Evolutionary conservation across 2,797 vertebrate genomes (phyloP).

Genomic region (Onychomys torridus): DNA sequence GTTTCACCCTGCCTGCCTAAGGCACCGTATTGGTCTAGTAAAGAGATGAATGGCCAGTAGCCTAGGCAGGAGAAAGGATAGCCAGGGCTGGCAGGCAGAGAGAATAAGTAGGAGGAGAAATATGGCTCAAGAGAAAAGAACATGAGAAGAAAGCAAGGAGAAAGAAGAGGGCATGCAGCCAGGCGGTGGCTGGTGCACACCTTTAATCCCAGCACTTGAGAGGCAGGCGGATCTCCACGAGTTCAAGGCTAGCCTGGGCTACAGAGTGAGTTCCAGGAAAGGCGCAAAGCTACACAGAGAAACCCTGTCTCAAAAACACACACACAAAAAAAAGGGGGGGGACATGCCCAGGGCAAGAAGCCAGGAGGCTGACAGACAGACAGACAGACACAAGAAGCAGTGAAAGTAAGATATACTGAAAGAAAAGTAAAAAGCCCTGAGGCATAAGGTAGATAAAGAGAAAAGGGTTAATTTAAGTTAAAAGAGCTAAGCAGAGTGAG

Average conservation of each 20-base stretch:
- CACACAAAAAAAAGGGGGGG: neutral
- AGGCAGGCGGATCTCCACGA: too few relatives aligned
- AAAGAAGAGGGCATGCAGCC: neutral
- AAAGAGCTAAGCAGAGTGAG: neutral
- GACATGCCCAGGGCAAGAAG: neutral
- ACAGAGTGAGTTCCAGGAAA: too few relatives aligned
- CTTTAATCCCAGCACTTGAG: too few relatives aligned
- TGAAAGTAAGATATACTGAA: neutral
- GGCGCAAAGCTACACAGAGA: too few relatives aligned
- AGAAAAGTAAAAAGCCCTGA: neutral
- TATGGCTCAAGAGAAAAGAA: neutral
- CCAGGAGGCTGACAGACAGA: neutral
- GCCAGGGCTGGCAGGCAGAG: neutral
- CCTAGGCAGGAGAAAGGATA: neutral
- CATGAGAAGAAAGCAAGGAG: neutral
- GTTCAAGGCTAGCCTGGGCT: too few relatives aligned
- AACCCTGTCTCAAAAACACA: too few relatives aligned
- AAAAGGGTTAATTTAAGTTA: neutral
- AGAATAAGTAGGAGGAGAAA: neutral
- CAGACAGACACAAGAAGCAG: neutral
- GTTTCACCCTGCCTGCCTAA: neutral
- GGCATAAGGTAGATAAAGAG: neutral
- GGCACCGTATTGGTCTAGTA: neutral
- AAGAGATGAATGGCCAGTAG: neutral
- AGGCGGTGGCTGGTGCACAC: too few relatives aligned